phyloP scores from a whole-genome alignment of 2,888 invertebrate species.

The Argyresthia albistria region DNA sequence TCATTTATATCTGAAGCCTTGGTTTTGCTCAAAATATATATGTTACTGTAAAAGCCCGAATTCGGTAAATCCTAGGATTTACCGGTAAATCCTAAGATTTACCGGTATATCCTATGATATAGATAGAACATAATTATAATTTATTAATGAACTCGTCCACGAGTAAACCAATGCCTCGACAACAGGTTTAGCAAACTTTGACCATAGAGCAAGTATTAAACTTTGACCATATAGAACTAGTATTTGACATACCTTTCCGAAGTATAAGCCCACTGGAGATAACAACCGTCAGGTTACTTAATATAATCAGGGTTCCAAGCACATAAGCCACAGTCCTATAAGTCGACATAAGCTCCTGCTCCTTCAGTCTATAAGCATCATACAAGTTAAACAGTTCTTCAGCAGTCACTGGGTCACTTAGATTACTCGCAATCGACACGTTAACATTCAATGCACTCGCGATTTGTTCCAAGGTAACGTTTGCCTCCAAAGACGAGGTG shows the following conservation, averaged over 20 bases:
- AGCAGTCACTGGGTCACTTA: conserved; percentile 32
- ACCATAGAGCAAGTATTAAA: too few relatives aligned
- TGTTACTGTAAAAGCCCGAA: too few relatives aligned
- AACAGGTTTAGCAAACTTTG: too few relatives aligned
- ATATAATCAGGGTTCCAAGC: conserved; percentile 67
- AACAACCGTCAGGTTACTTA: conserved; percentile 75
- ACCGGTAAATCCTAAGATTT: too few relatives aligned
- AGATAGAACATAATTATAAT: too few relatives aligned
- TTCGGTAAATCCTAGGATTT: too few relatives aligned
- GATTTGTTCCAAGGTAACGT: conserved; percentile 21
- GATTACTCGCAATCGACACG: conserved; percentile 27
- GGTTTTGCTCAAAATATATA: too few relatives aligned
- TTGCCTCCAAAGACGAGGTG: conserved; percentile 8
- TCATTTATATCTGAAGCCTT: too few relatives aligned
- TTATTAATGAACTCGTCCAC: too few relatives aligned
- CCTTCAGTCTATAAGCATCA: conserved; percentile 39
- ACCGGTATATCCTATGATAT: too few relatives aligned
- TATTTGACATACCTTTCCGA: conserved; percentile 62
- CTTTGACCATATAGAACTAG: background rate
- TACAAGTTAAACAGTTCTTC: conserved; percentile 34
- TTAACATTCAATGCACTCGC: conserved; percentile 31
- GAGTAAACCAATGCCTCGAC: too few relatives aligned
- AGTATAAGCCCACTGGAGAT: conserved; percentile 77
- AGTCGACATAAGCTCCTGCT: conserved; percentile 49
- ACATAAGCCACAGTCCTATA: conserved; percentile 71